A percentile compares a stretch with the other conserved stretches of the same genome.
Conservation (phyloP, 2,797 vertebrate genomes). For the Microctenopoma steveboyesi region DNA sequence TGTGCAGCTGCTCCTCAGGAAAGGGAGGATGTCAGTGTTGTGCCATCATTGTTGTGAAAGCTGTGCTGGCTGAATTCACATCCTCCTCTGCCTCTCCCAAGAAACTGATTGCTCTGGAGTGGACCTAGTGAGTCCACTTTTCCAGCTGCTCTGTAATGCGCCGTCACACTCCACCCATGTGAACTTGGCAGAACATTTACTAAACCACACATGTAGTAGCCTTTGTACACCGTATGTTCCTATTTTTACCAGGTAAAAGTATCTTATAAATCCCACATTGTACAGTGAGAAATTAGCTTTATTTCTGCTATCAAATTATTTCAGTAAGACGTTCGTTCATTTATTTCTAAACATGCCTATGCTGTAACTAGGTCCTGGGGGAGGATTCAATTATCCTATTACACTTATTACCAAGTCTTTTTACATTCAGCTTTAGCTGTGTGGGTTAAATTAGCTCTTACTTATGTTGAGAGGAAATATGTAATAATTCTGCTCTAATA, state of each 20-base stretch:
- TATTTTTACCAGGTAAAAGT: slow-evolving; percentile 6
- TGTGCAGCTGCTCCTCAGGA: slow-evolving; percentile 72
- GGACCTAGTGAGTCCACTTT: slow-evolving; percentile 55
- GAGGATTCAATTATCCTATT: slow-evolving; percentile 34
- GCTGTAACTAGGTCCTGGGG: slow-evolving; percentile 9
- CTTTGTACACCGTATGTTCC: background rate
- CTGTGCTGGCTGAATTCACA: slow-evolving; percentile 67
- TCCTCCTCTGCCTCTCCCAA: slow-evolving; percentile 64
- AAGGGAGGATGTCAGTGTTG: slow-evolving; percentile 64
- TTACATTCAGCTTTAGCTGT: slow-evolving; percentile 8
- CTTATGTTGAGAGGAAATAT: slow-evolving; percentile 52
- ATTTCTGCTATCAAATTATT: background rate
- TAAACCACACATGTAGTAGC: slow-evolving; percentile 22
- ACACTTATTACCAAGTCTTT: slow-evolving; percentile 26
- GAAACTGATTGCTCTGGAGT: slow-evolving; percentile 39
- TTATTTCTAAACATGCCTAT: background rate
- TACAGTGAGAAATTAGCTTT: too few species aligned
- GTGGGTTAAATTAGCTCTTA: slow-evolving; percentile 28
- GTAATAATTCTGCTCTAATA: slow-evolving; percentile 55
- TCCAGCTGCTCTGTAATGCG: slow-evolving; percentile 55
- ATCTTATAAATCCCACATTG: background rate
- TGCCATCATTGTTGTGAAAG: slow-evolving; percentile 80
- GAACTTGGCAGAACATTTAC: slow-evolving; percentile 32
- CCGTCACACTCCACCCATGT: slow-evolving; percentile 37
- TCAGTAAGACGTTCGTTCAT: slow-evolving; percentile 5